Percentiles rank a stretch among this genome's conserved stretches.
Conservation (phyloP, 2,113 vertebrate genomes). For the Petrocephalus zakoni region DNA sequence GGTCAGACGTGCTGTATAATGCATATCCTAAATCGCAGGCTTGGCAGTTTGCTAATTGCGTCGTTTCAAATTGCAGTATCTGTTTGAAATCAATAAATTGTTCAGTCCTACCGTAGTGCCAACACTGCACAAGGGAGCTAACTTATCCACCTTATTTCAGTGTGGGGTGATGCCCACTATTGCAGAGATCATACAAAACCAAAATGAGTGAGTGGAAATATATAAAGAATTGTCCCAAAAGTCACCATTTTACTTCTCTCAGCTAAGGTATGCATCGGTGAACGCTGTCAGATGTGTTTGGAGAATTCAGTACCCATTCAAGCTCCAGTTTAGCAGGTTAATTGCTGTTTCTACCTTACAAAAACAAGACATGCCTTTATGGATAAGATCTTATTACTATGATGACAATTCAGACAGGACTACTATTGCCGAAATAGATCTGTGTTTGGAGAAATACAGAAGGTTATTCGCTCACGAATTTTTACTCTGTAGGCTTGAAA, state of each 20-base stretch:
- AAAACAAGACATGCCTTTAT: background rate
- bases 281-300: background rate
- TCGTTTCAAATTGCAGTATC: background rate
- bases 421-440: no score
- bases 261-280: background rate
- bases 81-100: background rate
- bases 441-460: no score
- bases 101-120: background rate
- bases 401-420: no score
- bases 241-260: background rate
- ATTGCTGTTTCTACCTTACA: background rate
- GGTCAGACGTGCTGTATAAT: no score
- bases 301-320: background rate
- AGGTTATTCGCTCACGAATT: background rate
- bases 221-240: background rate
- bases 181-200: background rate
- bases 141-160: background rate
- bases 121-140: background rate
- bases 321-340: background rate
- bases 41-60: background rate
- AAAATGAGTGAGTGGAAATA: background rate
- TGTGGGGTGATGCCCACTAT: background rate
- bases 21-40: no score
- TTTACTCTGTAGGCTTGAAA: background rate
- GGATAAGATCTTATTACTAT: background rate